Base-by-base conservation (phyloP, 2,113 vertebrate genomes). In the Connochaetes taurinus region DNA sequence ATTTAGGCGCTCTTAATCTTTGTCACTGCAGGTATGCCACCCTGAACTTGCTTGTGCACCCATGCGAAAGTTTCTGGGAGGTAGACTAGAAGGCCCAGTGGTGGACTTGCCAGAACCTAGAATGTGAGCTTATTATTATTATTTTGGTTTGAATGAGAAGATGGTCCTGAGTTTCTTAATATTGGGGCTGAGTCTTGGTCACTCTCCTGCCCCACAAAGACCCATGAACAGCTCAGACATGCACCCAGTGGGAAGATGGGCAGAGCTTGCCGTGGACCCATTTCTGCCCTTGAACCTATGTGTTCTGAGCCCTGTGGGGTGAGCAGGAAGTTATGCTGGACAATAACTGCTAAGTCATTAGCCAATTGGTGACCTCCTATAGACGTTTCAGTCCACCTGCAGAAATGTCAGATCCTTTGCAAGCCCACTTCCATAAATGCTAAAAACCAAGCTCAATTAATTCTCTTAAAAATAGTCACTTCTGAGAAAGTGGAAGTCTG, bases 401-500 rank as follows among this genome's bases (percentile, higher is more conserved):
- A 74, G 45, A 88, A 87, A 76, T 27, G 12, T 53, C 33, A 93
- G 80, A 71, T 36, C 55, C 36, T 94, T n/a, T 43, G 52, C 52
- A 57, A 95, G 50, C 27, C 33, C 13, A 4, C 78, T 91, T 90
- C 45, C 53, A 33, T 43, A 50, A 86, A 83, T 45, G 31, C 40
- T 52, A 91, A 91, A 43, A 91, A 45, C 10, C 33, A 21, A 90
- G 50, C 31, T 71, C 58, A 76, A 29, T 87, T 52, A 76, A 81
- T 86, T 81, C 64, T 91, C 83, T 96, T 95, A 71, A 94, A 96
- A 53, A 60, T 50, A 88, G n/a, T 62, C 52, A 45, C 25, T 88
- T 93, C 78, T 52, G 78, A 95, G 76, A 93, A 15, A 3, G 67
- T 74, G 19, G 89, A 93, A 86, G 57, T 58, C 55, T 91, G 29